Evolutionary conservation across 2,888 invertebrate genomes (phyloP).

Genomic region (Trissolcus brochymenae): DNA sequence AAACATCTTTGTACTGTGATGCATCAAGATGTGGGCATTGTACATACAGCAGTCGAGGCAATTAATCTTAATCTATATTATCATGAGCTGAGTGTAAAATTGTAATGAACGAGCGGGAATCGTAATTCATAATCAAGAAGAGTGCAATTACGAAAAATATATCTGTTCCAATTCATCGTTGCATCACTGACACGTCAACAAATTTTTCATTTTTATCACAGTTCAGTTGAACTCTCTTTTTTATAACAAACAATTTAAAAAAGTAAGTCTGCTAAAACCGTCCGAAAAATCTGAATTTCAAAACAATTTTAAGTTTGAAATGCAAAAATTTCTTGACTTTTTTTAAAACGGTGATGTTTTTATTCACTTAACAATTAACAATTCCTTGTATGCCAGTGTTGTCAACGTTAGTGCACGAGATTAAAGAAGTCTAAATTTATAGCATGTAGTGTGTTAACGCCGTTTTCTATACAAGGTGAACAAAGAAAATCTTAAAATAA

Average conservation of each 20-base stretch:
- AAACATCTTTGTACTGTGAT: constrained; percentile 38
- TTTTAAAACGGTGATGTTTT: not conserved
- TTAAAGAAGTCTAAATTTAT: constrained; percentile 50
- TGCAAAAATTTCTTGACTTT: too few species aligned
- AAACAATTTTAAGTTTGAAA: too few species aligned
- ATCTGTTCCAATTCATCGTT: not conserved
- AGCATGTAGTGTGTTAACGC: constrained; percentile 61
- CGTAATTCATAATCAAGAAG: constrained; percentile 34
- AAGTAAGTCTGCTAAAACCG: too few species aligned
- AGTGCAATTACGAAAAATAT: constrained; percentile 28
- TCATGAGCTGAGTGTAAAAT: constrained; percentile 41
- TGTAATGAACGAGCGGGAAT: constrained; percentile 44
- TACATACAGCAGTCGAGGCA: constrained; percentile 47
- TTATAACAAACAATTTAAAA: too few species aligned
- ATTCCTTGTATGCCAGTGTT: constrained; percentile 37
- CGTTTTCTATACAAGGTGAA: constrained; percentile 30
- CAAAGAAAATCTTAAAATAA: constrained; percentile 57
- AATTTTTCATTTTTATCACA: not conserved
- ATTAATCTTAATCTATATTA: constrained; percentile 48
- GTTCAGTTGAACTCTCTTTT: too few species aligned
- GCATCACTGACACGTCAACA: constrained; percentile 18
- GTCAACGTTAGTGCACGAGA: constrained; percentile 41
- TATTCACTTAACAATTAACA: constrained; percentile 2
- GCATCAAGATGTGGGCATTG: constrained; percentile 44
- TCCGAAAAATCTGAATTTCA: too few species aligned